Conservation (phyloP, 2,113 vertebrate genomes). For the Aramus guarauna region DNA sequence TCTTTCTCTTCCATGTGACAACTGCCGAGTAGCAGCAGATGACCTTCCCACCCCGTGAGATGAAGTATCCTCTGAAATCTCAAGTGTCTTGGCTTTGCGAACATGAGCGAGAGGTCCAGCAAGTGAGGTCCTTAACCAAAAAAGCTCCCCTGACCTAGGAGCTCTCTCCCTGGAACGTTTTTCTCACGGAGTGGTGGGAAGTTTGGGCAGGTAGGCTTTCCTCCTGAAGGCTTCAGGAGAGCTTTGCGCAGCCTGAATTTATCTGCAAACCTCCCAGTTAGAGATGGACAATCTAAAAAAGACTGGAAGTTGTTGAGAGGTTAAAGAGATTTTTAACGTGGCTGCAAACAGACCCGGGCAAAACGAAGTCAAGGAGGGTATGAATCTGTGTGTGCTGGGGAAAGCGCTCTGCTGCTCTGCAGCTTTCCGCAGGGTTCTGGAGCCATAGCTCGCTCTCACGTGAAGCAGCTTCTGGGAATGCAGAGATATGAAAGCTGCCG, state of each 20-base stretch:
- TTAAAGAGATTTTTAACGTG: background rate
- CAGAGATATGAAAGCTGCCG: background rate
- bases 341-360: background rate
- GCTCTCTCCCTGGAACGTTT: background rate
- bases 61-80: background rate
- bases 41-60: fast-evolving
- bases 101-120: fast-evolving
- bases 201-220: background rate
- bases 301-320: fast-evolving
- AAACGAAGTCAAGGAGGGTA: fast-evolving
- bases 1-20: background rate
- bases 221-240: background rate
- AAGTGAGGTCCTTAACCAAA: background rate
- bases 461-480: background rate
- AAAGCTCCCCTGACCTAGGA: background rate
- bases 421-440: background rate
- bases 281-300: background rate
- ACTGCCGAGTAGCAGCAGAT: background rate
- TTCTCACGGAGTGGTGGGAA: background rate
- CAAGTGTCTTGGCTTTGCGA: background rate
- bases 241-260: background rate
- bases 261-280: background rate
- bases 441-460: background rate
- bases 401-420: background rate
- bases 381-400: background rate